Base-by-base conservation (phyloP, 2,797 vertebrate species). In the Eulemur mongoz region DNA sequence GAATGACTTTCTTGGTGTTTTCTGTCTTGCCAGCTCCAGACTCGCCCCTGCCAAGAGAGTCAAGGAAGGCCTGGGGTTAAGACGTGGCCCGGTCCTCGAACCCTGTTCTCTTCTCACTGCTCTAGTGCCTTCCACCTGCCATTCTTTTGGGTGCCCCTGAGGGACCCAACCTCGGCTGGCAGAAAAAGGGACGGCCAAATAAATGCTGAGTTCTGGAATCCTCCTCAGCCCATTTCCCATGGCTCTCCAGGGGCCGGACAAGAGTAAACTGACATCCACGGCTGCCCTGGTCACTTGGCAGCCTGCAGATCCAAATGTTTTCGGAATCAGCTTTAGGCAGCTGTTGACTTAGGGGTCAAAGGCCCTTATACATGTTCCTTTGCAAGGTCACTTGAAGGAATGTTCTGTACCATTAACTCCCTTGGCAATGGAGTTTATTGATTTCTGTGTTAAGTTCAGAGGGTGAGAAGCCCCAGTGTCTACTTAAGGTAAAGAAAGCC, bases 1-100 rank as follows among this genome's bases (percentile, higher is more conserved):
- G 99, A 98, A 99, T 99, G 92, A 99, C 99, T 95, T 99, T 99
- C 98, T 99, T 99, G 98, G 99, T 99, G 98, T 99, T 99, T 98
- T 99, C 99, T 0, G 99, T 99, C 98, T 99, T 99, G 80, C 99
- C 99, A 93, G 99, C 99, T 98, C 99, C 99, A 25, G 99, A 99
- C 98, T 99, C 99, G 79, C 99, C 99, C 96, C 99, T 99, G 97
- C 50, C 97, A 98, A 98, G 72, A 97, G 85, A 98, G 86, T 43
- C 38, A 32, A 30, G 43, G 23, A 54, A 91, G 96, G 57, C 95
- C 80, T 86, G 72, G 91, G 50, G 85, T 72, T 35, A 92, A 92
- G 1, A 0, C 0, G 18, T 0, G 7, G 48, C 15, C 35, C 63
- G 9, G 6, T 15, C 30, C 69, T 18, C 7, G 1, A 0, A n/a